Conservation (phyloP, 2,797 vertebrate species). For the Sternarchorhynchus goeldii region DNA sequence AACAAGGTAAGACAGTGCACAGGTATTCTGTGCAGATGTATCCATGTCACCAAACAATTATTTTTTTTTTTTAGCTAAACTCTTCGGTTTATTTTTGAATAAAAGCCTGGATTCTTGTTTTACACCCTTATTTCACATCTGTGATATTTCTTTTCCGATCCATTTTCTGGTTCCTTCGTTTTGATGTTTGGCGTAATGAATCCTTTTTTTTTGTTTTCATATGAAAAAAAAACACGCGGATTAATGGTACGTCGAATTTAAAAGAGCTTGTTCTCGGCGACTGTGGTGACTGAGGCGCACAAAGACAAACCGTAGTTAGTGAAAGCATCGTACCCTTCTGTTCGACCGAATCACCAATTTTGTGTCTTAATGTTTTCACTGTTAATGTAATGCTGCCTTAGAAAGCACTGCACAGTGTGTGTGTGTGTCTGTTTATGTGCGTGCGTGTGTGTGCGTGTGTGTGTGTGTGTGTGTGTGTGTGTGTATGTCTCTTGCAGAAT, state of each 20-base stretch:
- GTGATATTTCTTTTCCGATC: conserved; percentile 29
- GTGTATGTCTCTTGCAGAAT: conserved; percentile 75
- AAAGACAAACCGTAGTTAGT: neutral
- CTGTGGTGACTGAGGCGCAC: conserved; percentile 22
- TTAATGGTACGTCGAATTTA: conserved; percentile 1
- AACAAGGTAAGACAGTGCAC: conserved; percentile 75
- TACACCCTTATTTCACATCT: conserved; percentile 26
- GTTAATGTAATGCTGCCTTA: neutral
- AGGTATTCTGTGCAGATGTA: conserved; percentile 54
- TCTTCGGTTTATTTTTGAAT: conserved; percentile 23
- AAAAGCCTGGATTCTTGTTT: neutral
- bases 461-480: conserved; percentile 46
- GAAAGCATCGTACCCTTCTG: neutral
- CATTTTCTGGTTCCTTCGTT: conserved; percentile 15
- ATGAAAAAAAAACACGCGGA: conserved; percentile 2
- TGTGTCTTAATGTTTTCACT: neutral
- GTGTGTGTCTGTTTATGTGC: conserved; percentile 34
- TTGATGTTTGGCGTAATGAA: neutral
- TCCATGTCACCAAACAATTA: conserved; percentile 35
- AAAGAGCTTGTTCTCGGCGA: neutral
- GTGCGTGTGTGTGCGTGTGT: conserved; percentile 35
- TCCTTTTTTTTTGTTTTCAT: conserved; percentile 7
- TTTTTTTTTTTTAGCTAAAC: conserved; percentile 11
- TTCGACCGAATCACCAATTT: neutral
- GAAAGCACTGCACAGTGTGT: conserved; percentile 19